phyloP scores from a whole-genome alignment of 1,140 invertebrate species.

The Psix sp. region DNA sequence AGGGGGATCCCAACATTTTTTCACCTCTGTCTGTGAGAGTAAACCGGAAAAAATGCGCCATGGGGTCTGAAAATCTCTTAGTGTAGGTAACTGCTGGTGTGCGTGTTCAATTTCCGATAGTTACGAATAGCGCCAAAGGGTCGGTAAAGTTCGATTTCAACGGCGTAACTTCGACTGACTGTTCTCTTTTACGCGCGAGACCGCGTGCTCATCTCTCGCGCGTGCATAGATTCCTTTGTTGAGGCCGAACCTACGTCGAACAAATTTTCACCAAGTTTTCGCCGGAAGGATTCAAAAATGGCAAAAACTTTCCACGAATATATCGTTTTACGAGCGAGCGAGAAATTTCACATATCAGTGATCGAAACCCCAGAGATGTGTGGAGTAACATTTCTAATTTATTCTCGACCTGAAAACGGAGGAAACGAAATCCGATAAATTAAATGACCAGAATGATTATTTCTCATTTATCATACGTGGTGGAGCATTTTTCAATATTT shows the following conservation, averaged over 20 bases:
- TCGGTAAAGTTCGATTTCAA: slow-evolving; percentile 70
- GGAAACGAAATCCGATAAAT: not conserved
- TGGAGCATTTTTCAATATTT: no score
- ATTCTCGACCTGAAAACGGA: not conserved
- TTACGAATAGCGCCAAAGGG: slow-evolving; percentile 66
- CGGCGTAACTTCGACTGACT: slow-evolving; percentile 60
- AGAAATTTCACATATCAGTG: slow-evolving; percentile 28
- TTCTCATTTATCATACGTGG: no score
- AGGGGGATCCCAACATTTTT: slow-evolving; percentile 38
- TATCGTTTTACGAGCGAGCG: slow-evolving; percentile 14
- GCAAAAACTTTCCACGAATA: slow-evolving; percentile 44
- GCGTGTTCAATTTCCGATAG: slow-evolving; percentile 70
- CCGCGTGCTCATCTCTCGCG: slow-evolving; percentile 40
- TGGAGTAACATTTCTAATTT: no score
- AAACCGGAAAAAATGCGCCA: slow-evolving; percentile 49
- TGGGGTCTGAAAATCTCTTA: slow-evolving; percentile 32
- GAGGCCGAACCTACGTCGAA: slow-evolving; percentile 10
- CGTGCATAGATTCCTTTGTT: slow-evolving; percentile 62
- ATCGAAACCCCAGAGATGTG: no score
- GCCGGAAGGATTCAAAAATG: slow-evolving; percentile 42
- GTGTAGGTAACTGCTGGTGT: slow-evolving; percentile 55
- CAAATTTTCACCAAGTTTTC: slow-evolving; percentile 63
- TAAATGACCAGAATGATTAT: not conserved
- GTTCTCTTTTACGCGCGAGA: slow-evolving; percentile 42
- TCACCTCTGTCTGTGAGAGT: slow-evolving; percentile 36